Percentiles rank a stretch among this genome's conserved stretches.
Conservation (phyloP, 2,797 vertebrate species). For the Enteromius viviparus region DNA sequence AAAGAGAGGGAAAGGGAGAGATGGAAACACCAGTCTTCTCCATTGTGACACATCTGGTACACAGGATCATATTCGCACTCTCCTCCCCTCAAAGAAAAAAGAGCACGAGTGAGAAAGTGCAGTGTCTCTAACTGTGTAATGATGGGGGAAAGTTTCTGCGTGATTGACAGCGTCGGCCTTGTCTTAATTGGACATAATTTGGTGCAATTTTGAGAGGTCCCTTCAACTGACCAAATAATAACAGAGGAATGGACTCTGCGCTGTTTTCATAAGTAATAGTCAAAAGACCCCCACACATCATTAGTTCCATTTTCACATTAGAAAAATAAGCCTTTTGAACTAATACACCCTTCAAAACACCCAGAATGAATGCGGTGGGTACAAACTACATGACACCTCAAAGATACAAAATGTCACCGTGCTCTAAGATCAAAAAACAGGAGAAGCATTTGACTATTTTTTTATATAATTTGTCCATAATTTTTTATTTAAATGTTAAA, state of each 20-base stretch:
- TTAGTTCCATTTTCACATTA: constrained; percentile 86
- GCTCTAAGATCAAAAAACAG: constrained; percentile 38
- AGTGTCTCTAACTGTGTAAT: constrained; percentile 79
- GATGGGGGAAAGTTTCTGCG: constrained; percentile 80
- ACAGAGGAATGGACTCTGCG: constrained; percentile 81
- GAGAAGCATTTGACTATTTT: neutral
- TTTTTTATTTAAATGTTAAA: neutral
- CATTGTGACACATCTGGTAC: constrained; percentile 88
- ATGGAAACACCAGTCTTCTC: constrained; percentile 53
- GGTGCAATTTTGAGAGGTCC: constrained; percentile 90
- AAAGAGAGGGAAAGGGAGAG: constrained; percentile 9
- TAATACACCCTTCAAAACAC: constrained; percentile 79
- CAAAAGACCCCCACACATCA: constrained; percentile 80
- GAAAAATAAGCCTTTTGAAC: constrained; percentile 84
- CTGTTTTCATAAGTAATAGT: constrained; percentile 86
- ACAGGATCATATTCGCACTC: constrained; percentile 72
- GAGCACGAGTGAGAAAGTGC: constrained; percentile 54
- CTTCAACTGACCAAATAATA: constrained; percentile 84
- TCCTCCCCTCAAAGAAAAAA: constrained; percentile 64
- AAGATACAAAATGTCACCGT: constrained; percentile 29
- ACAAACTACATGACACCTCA: constrained; percentile 48
- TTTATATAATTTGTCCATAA: neutral
- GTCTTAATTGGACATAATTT: constrained; percentile 98
- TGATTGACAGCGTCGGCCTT: constrained; percentile 94
- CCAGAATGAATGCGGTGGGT: constrained; percentile 57